Evolutionary conservation across 1,140 invertebrate species (phyloP).

Genomic region (Drosophila orosa): DNA sequence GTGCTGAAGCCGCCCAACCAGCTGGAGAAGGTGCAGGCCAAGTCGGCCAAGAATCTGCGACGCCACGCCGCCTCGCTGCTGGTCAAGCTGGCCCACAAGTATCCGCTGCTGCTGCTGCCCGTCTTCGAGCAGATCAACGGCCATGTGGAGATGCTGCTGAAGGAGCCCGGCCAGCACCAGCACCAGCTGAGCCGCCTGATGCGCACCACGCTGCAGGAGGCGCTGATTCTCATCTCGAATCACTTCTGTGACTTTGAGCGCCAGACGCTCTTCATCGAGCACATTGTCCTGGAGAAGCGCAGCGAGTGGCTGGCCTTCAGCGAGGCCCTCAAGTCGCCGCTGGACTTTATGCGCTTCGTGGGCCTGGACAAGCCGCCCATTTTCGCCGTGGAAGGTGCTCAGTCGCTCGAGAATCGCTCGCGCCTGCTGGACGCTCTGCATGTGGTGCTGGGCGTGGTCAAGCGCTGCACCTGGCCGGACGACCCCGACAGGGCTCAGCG

Average conservation of each 20-base stretch:
- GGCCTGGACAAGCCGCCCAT: slow-evolving; percentile 90
- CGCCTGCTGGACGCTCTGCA: slow-evolving; percentile 88
- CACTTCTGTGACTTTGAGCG: slow-evolving; percentile 95
- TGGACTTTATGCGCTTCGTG: slow-evolving; percentile 90
- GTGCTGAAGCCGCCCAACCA: slow-evolving; percentile 89
- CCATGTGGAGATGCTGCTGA: slow-evolving; percentile 88
- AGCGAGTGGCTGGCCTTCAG: slow-evolving; percentile 87
- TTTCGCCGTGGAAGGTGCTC: slow-evolving; percentile 82
- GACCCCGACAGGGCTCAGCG: slow-evolving; percentile 91
- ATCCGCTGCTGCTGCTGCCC: slow-evolving; percentile 92
- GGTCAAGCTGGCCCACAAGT: slow-evolving; percentile 95
- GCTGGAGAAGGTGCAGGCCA: slow-evolving; percentile 74
- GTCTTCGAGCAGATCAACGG: slow-evolving; percentile 94
- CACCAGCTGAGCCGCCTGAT: slow-evolving; percentile 92
- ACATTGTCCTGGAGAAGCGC: slow-evolving; percentile 88
- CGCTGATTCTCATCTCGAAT: slow-evolving; percentile 92
- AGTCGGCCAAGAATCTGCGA: slow-evolving; percentile 92
- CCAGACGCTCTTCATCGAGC: slow-evolving; percentile 92
- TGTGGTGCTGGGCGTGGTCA: slow-evolving; percentile 92
- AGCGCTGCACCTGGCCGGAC: slow-evolving; percentile 92
- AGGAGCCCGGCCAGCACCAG: slow-evolving; percentile 85
- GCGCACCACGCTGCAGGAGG: slow-evolving; percentile 91
- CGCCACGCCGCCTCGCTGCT: slow-evolving; percentile 94
- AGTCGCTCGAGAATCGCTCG: slow-evolving; percentile 84
- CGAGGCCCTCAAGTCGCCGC: slow-evolving; percentile 87